Conservation (phyloP, 2,888 invertebrate species). For the Nomada hirtipes region DNA sequence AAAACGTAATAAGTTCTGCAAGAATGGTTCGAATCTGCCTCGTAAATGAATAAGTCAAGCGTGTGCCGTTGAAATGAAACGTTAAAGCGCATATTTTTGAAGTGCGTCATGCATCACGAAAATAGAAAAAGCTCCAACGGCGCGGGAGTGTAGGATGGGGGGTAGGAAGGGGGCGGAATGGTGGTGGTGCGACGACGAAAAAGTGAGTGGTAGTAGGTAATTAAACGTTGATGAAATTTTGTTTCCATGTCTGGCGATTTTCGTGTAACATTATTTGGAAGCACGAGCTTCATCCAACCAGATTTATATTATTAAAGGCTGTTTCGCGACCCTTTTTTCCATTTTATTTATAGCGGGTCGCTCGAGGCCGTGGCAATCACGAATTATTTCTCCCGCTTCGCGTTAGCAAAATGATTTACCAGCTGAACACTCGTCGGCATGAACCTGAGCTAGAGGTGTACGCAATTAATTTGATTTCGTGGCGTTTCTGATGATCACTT, state of each 20-base stretch:
- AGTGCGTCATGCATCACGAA: not conserved
- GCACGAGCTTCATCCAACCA: not conserved
- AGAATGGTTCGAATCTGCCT: not conserved
- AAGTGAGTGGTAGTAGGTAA: not conserved
- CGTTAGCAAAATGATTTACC: slow-evolving; percentile 29
- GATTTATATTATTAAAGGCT: slow-evolving; percentile 13
- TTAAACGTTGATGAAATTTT: slow-evolving; percentile 20
- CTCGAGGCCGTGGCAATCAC: not conserved
- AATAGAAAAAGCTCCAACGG: not conserved
- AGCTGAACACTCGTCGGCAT: not conserved
- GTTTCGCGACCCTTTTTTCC: not conserved
- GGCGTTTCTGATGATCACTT: not conserved
- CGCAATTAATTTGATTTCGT: not conserved
- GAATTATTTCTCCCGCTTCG: slow-evolving; percentile 1
- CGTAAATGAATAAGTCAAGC: not conserved
- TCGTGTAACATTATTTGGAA: slow-evolving; percentile 11
- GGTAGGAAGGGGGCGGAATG: not conserved
- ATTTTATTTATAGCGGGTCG: slow-evolving; percentile 6
- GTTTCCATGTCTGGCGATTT: slow-evolving; percentile 11
- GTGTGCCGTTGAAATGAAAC: not conserved
- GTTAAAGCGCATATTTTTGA: not conserved
- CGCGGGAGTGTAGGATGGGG: too few species aligned
- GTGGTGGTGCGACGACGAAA: not conserved
- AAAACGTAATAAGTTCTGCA: slow-evolving; percentile 7
- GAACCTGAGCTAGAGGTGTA: too few species aligned